Evolutionary conservation across 2,797 vertebrate genomes (phyloP).

Genomic region (Sparus aurata): DNA sequence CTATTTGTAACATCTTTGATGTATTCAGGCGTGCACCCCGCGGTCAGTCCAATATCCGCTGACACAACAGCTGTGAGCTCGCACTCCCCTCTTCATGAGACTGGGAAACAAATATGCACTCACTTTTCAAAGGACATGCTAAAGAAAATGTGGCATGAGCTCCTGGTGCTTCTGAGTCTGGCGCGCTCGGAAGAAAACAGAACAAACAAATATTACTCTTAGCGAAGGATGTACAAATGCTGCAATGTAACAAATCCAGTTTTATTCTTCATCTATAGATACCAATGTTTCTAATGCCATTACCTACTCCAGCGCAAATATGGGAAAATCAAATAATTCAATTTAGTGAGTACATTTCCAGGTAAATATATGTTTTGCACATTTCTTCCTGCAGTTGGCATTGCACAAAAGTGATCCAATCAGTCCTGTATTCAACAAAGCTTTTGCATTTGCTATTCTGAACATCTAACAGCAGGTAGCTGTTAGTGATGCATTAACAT

Average conservation of each 20-base stretch:
- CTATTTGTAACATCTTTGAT: constrained; percentile 39
- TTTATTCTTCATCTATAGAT: neutral
- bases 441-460: constrained; percentile 31
- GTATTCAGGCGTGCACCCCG: constrained; percentile 20
- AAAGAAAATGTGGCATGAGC: constrained; percentile 2
- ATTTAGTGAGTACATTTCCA: neutral
- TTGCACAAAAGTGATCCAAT: constrained; percentile 4
- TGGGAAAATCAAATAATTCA: neutral
- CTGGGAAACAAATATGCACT: constrained; percentile 19
- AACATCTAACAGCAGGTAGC: constrained; percentile 46
- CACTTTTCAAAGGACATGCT: constrained; percentile 23
- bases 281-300: neutral
- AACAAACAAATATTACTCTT: neutral
- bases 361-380: neutral
- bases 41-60: constrained; percentile 33
- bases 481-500: constrained; percentile 52
- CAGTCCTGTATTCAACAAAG: constrained; percentile 32
- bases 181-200: neutral
- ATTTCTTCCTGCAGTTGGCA: neutral
- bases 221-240: neutral
- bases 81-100: constrained; percentile 25
- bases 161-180: neutral
- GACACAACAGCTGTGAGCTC: constrained; percentile 40
- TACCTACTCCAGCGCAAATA: neutral
- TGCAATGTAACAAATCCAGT: no score